Conservation (phyloP, 2,797 vertebrate species). For the Nyctalus aviator region DNA sequence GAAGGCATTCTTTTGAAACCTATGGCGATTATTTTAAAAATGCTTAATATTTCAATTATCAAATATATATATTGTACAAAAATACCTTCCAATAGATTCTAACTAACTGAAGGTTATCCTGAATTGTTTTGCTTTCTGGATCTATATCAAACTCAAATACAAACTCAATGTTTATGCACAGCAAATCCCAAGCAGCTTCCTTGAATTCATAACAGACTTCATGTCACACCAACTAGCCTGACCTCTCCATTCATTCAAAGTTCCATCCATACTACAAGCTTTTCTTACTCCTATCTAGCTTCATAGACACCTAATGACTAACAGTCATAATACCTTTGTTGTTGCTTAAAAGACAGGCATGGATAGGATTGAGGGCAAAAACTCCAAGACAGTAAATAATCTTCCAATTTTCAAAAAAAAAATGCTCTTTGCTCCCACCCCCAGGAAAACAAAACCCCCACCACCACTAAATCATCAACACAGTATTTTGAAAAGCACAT, state of each 20-base stretch:
- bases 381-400: background rate
- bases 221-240: slow-evolving; percentile 10
- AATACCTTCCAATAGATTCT: slow-evolving; percentile 14
- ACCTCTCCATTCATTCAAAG: slow-evolving; percentile 11
- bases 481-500: slow-evolving; percentile 25
- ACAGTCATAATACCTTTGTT: background rate
- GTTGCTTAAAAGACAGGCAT: slow-evolving; percentile 8
- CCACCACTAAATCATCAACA: slow-evolving; percentile 34
- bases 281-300: slow-evolving; percentile 57
- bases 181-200: slow-evolving; percentile 14
- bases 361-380: background rate
- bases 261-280: slow-evolving; percentile 6
- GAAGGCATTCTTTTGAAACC: slow-evolving; percentile 50
- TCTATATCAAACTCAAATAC: background rate
- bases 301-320: background rate
- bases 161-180: background rate
- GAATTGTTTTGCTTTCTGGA: slow-evolving; percentile 45
- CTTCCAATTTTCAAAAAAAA: slow-evolving; percentile 38
- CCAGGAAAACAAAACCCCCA: background rate
- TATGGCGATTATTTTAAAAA: slow-evolving; percentile 12
- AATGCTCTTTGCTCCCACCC: background rate
- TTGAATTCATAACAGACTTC: slow-evolving; percentile 22
- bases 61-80: slow-evolving; percentile 1
- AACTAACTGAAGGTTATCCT: slow-evolving; percentile 22
- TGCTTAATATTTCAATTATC: slow-evolving; percentile 38